Evolutionary conservation across 1,140 invertebrate genomes (phyloP), one percentile per base, ranked within the genome.

Genomic region (Holcopasites calliopsidis): DNA sequence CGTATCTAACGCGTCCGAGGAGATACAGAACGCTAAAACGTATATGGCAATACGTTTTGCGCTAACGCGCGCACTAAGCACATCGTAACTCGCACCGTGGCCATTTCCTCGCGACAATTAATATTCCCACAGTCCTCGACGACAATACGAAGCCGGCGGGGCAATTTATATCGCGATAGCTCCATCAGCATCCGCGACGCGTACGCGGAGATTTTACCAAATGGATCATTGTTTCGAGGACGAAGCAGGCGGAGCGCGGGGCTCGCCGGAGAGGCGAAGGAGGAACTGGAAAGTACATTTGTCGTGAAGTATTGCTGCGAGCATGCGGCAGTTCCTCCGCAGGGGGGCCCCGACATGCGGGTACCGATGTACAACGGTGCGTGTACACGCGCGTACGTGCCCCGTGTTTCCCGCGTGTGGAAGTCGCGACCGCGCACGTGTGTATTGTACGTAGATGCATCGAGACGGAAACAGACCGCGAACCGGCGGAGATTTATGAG

Each of bases 161-260:
- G 40, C 26, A 47, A 31, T 47, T 64, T 58, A 38, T 71, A 47
- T 47, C 55, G 21, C 52, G 42, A 47, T 26, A 52, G 52, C 38
- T 31, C 23, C 57, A 21, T 62, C 33, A 28, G 69, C 44, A 31
- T 42, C 44, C 71, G 3, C 28, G 21, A 40, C 35, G 26, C 33
- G 18, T 31, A 28, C 35, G 38, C 18, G 26, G 1, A 7, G 31
- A 28, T 38, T 38, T 65, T 28, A 33, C 40, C 61, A 42, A 66
- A 74, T 74, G 71, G 71, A 74, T 74, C 71, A 74, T 74, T 74
- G 71, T 74, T 74, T 47, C 8, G 26, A 38, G 49, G 42, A 57
- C 62, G 52, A 35, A 50, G 54, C 58, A 11, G 52, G 21, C 18
- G 64, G 31, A 26, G 54, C n/a, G 31, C n/a, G 11, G 18, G 49